These are phyloP conservation scores for Ormyrus thymus DNA, from an alignment of 2,888 invertebrate species.

Conservation along the genomic window DNA sequence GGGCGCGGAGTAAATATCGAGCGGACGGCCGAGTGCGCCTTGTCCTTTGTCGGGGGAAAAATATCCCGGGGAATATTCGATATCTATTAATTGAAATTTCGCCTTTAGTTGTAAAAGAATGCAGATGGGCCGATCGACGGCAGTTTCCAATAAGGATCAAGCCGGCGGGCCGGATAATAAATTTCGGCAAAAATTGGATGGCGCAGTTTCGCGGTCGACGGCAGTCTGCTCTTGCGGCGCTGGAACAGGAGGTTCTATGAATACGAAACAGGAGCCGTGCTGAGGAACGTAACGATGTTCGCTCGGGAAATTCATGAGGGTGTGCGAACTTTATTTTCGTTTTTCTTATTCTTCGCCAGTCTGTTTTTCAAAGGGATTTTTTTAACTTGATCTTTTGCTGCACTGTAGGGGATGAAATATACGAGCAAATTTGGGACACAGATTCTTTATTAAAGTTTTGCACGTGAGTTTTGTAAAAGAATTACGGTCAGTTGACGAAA, in stretches of 20 bases:
- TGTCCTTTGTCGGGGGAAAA: too few species aligned
- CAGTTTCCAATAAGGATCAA: conserved; percentile 25
- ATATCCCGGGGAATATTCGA: too few species aligned
- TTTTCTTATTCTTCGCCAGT: conserved; percentile 46
- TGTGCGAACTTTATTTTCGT: conserved; percentile 55
- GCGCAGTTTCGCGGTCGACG: conserved; percentile 30
- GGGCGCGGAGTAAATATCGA: too few species aligned
- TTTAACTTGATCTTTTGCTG: too few species aligned
- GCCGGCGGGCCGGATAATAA: background rate
- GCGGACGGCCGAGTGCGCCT: too few species aligned
- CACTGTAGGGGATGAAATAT: too few species aligned
- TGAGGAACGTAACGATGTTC: conserved; percentile 1
- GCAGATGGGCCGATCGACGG: conserved; percentile 30
- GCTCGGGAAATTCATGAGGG: conserved; percentile 49
- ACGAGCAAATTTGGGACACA: too few species aligned
- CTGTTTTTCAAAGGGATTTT: conserved; percentile 29
- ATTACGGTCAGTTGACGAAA: too few species aligned
- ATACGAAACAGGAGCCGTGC: conserved; percentile 47
- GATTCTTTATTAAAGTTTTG: too few species aligned
- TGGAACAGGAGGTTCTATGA: conserved; percentile 47
- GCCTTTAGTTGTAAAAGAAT: conserved; percentile 18
- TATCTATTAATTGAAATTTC: too few species aligned
- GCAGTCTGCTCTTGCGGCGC: conserved; percentile 30
- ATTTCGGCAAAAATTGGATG: conserved; percentile 25
- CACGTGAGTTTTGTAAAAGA: too few species aligned